These are phyloP conservation scores for Nesospiza acunhae DNA, from an alignment of 2,113 vertebrate genomes.

Conservation along the genomic window DNA sequence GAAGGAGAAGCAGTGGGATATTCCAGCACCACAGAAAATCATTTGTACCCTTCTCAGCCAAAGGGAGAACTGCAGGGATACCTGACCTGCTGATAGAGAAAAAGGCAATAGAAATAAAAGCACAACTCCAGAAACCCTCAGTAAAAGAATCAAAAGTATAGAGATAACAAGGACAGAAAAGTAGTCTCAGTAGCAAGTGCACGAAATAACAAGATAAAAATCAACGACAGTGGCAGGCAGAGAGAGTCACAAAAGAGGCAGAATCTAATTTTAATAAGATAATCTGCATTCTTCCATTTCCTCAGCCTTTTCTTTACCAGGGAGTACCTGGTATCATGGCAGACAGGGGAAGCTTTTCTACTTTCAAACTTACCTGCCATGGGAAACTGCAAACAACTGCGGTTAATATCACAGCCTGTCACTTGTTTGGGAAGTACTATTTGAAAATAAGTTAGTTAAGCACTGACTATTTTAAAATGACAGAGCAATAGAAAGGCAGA, in stretches of 20 bases:
- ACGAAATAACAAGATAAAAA: neutral
- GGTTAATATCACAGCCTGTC: neutral
- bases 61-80: conserved; percentile 2
- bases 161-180: conserved; percentile 1
- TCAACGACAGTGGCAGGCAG: neutral
- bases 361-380: neutral
- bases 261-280: neutral
- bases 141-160: neutral
- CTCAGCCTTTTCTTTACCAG: neutral
- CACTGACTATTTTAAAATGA: neutral
- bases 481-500: neutral
- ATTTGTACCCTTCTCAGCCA: neutral
- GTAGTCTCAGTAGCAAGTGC: neutral
- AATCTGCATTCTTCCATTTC: conserved; percentile 13
- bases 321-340: neutral
- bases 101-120: neutral
- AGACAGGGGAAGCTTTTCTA: neutral
- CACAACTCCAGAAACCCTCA: neutral
- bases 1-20: neutral
- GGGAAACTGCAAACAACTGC: neutral
- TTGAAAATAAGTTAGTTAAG: conserved; percentile 7
- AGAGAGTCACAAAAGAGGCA: neutral
- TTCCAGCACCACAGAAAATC: neutral
- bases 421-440: neutral
- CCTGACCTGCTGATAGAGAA: neutral